Evolutionary conservation across 2,797 vertebrate species (phyloP).

Genomic region (Rhincodon typus): DNA sequence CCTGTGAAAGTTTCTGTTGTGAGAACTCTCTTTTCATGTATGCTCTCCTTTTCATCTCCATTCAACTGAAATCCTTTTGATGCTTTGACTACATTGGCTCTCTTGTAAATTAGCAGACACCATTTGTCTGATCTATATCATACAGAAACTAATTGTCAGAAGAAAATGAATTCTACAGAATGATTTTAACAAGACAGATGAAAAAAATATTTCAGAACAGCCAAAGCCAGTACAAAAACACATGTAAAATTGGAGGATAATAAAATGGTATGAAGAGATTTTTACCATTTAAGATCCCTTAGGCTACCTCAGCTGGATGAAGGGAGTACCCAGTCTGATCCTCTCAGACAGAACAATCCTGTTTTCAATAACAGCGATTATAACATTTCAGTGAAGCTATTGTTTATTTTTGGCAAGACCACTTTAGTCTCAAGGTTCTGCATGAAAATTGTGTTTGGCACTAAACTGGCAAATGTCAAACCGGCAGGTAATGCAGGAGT

Average conservation of each 20-base stretch:
- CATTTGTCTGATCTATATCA: neutral
- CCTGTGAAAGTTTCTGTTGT: neutral
- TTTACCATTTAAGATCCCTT: neutral
- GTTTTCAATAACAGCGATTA: neutral
- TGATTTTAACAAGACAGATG: too few relatives aligned
- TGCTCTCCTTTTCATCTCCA: neutral
- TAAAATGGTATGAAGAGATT: neutral
- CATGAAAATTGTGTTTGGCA: neutral
- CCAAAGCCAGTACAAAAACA: neutral
- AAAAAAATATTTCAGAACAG: neutral
- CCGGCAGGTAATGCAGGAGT: neutral
- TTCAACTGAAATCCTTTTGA: neutral
- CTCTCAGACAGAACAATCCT: neutral
- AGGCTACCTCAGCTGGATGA: neutral
- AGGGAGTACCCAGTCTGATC: neutral
- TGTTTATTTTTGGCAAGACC: neutral
- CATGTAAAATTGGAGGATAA: neutral
- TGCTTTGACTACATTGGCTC: neutral
- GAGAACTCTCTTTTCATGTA: neutral
- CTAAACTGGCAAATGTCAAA: neutral
- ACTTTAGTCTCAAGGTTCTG: neutral
- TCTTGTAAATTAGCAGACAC: neutral
- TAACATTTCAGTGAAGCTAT: neutral
- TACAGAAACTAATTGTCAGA: neutral
- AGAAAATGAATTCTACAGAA: neutral